Evolutionary conservation across 2,888 invertebrate genomes (phyloP).

Genomic region (Polia nebulosa): DNA sequence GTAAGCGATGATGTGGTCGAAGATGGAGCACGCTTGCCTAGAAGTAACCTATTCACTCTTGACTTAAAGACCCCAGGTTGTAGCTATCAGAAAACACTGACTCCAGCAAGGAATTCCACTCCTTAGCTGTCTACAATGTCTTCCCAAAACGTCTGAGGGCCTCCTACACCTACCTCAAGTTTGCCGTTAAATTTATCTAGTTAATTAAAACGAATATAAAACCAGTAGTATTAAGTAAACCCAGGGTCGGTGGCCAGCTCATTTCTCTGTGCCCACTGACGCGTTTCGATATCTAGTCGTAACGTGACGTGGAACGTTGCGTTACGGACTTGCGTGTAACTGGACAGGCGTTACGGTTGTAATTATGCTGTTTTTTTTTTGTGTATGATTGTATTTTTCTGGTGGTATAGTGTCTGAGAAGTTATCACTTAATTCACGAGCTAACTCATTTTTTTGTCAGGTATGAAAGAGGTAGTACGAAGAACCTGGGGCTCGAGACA

Average conservation of each 20-base stretch:
- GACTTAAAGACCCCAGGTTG: too few species aligned
- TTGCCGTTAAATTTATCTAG: not conserved
- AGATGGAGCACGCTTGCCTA: too few species aligned
- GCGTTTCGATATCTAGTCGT: constrained; percentile 53
- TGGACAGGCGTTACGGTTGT: constrained; percentile 1
- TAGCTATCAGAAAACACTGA: too few species aligned
- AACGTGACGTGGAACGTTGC: constrained; percentile 38
- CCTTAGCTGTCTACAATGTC: too few species aligned
- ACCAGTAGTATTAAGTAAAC: constrained; percentile 17
- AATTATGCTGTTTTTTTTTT: constrained; percentile 31
- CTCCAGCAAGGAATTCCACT: too few species aligned
- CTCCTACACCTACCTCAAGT: too few species aligned
- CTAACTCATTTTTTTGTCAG: not conserved
- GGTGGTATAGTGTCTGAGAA: not conserved
- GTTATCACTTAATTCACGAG: not conserved
- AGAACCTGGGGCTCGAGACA: not conserved
- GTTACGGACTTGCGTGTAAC: constrained; percentile 51
- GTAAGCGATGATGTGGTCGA: too few species aligned
- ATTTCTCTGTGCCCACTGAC: constrained; percentile 62
- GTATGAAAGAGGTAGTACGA: not conserved
- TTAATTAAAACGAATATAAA: constrained; percentile 5
- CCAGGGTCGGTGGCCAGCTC: constrained; percentile 63
- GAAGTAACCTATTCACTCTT: too few species aligned
- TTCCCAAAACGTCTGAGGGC: too few species aligned
- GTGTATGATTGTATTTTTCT: not conserved